A percentile compares a stretch with the other conserved stretches of the same genome.
Evolutionary conservation across 2,888 invertebrate species (phyloP).

Genomic region (Pristionchus mayeri): DNA sequence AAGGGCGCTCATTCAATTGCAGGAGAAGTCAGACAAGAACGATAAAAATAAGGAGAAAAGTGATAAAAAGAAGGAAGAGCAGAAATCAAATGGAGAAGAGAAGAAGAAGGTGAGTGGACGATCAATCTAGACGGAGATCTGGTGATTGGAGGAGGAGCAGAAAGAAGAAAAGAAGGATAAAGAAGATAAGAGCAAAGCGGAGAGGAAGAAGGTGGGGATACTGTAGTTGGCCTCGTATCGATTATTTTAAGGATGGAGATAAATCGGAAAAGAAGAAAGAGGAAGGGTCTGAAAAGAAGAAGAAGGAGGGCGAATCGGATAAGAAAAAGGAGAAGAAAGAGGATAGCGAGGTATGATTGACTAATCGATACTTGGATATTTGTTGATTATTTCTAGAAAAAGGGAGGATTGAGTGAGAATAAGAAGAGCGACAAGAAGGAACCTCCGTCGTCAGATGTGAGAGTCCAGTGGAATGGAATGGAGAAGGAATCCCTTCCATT

Average conservation of each 20-base stretch:
- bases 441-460: neutral
- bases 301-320: neutral
- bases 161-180: slow-evolving; percentile 14
- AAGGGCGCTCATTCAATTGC: neutral
- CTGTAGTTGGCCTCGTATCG: neutral
- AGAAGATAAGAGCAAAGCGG: neutral
- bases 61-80: neutral
- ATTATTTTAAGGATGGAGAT: slow-evolving; percentile 32
- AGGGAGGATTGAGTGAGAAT: neutral
- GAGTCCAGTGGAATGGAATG: neutral
- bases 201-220: slow-evolving; percentile 16
- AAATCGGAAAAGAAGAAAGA: neutral
- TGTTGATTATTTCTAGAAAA: neutral
- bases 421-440: slow-evolving; percentile 32
- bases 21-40: slow-evolving; percentile 7
- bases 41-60: neutral
- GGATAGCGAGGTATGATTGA: neutral
- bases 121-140: neutral
- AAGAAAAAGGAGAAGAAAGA: slow-evolving; percentile 20
- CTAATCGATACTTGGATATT: neutral
- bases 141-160: neutral
- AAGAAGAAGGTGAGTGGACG: neutral
- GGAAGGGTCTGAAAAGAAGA: neutral
- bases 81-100: neutral
- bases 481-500: neutral